phyloP scores from a whole-genome alignment of 2,113 vertebrate species.

The Charina bottae region DNA sequence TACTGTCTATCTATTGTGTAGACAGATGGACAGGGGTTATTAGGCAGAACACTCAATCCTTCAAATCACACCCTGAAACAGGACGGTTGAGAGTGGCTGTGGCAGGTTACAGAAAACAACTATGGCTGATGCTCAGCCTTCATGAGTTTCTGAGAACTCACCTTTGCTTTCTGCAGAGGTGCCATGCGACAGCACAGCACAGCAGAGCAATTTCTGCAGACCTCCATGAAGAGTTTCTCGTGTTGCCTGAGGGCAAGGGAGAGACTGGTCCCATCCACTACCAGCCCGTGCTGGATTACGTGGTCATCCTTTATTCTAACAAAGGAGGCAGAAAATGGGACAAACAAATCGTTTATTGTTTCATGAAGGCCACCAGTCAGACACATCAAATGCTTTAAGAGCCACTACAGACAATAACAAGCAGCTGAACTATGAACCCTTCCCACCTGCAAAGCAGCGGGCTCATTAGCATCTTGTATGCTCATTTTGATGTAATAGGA shows the following conservation, averaged over 20 bases:
- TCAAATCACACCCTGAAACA: background rate
- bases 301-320: constrained; percentile 92
- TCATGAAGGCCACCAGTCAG: background rate
- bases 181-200: constrained; percentile 98
- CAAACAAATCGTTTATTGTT: background rate
- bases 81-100: background rate
- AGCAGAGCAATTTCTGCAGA: constrained; percentile 93
- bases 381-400: background rate
- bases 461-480: background rate
- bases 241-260: constrained; percentile 94
- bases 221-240: constrained; percentile 97
- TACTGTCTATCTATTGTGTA: background rate
- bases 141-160: constrained; percentile 46
- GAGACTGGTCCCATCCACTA: constrained; percentile 95
- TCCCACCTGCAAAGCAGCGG: background rate
- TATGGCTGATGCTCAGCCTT: background rate
- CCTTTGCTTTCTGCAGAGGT: constrained; percentile 97
- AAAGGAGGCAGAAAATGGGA: constrained; percentile 6
- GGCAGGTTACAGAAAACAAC: background rate
- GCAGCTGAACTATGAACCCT: no score
- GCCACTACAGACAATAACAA: background rate
- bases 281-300: constrained; percentile 94
- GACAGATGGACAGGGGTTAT: background rate
- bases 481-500: background rate
- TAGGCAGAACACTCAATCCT: background rate